Percentiles rank a stretch among this genome's conserved stretches.
These are phyloP conservation scores for Malachius bipustulatus DNA, from an alignment of 2,888 invertebrate species.

Conservation along the genomic window DNA sequence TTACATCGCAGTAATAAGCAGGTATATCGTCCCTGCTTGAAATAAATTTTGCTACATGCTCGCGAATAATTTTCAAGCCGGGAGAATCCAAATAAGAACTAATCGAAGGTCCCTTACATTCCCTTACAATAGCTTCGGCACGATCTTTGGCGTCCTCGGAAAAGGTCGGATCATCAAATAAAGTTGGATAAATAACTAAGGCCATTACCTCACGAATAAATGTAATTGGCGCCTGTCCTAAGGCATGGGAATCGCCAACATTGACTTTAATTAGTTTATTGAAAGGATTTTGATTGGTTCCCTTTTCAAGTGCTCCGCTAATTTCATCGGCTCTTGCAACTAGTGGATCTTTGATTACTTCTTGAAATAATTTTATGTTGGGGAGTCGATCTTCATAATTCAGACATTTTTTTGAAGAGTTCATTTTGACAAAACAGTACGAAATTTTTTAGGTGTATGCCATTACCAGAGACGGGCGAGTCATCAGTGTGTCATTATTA, in stretches of 20 bases:
- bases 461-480: no score
- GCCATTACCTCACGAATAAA: constrained; percentile 85
- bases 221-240: constrained; percentile 83
- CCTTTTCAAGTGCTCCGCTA: no score
- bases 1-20: constrained; percentile 50
- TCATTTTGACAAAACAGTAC: no score
- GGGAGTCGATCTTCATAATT: no score
- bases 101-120: constrained; percentile 63
- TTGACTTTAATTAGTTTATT: constrained; percentile 82
- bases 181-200: constrained; percentile 53
- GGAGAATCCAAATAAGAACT: constrained; percentile 78
- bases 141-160: constrained; percentile 70
- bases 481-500: no score
- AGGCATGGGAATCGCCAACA: constrained; percentile 94
- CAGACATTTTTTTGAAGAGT: no score
- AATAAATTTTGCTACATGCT: constrained; percentile 76
- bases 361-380: no score
- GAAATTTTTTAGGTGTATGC: no score
- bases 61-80: constrained; percentile 74
- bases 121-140: constrained; percentile 48
- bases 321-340: no score
- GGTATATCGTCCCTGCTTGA: constrained; percentile 59
- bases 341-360: no score
- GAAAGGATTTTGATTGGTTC: constrained; percentile 84
- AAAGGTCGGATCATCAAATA: constrained; percentile 54